Evolutionary conservation across 2,888 invertebrate genomes (phyloP), one percentile per base, ranked within the genome.

Genomic region (Polymixis lichenea): DNA sequence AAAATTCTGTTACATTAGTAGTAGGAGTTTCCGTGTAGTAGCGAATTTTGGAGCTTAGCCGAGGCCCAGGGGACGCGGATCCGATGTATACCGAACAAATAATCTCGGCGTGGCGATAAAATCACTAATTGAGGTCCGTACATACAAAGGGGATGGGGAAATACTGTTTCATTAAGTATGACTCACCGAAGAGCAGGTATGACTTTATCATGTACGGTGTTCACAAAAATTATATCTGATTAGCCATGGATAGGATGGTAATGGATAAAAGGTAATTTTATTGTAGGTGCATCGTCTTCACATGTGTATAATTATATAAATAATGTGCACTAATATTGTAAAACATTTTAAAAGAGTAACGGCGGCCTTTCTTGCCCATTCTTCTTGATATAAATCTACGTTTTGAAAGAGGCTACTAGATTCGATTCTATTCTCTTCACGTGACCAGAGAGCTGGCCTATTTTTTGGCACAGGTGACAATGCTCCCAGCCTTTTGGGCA

Each of bases 21-120:
- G 66, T 89, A 88, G 83, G 84, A 81, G 77, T 85, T 86, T 86
- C 82, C 81, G 78, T 88, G 86, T 88, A 85, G 86, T 86, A 82
- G 83, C 86, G 84, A 89, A 89, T 89, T 90, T 86, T 82, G 86
- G 83, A 79, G 83, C 82, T 87, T 85, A 86, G 84, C 84, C 78
- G 77, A 70, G 72, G 82, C 85, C 78, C 82, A 69, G 64, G 77
- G 80, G 80, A 79, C 72, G 51, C 6, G 46, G 46, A 53, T 64
- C 65, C 61, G 64, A 80, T 82, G 79, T 86, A 84, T 81, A 77
- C 61, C 72, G 69, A 80, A 81, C 72, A 82, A 88, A 88, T 83
- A 78, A 76, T 80, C 66, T 81, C 46, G 60, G 62, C 51, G 65
- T 64, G 56, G n/a, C 58, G 72, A 87, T 79, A 79, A 76, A 76